These are phyloP conservation scores for Pseudeuparius sepicola DNA, from an alignment of 2,888 invertebrate genomes.

Conservation along the genomic window DNA sequence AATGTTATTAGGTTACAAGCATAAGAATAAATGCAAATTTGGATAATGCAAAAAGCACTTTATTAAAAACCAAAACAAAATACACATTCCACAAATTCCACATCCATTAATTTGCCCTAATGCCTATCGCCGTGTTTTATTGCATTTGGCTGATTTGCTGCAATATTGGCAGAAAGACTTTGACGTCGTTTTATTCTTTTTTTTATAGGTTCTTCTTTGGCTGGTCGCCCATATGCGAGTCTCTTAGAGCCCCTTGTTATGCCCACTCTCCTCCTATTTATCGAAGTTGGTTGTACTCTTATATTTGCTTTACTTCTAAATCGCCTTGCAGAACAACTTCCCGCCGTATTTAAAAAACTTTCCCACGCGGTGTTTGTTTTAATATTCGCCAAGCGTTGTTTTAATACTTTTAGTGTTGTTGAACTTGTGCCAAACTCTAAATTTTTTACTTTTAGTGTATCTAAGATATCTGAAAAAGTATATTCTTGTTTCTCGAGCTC, in stretches of 20 bases:
- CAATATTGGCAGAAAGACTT: background rate
- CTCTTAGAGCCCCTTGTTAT: constrained; percentile 1
- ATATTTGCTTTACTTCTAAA: constrained; percentile 4
- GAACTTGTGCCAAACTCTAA: constrained; percentile 9
- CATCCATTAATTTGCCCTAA: background rate
- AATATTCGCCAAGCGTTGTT: constrained; percentile 3
- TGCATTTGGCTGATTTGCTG: constrained; percentile 1
- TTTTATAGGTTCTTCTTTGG: constrained; percentile 1
- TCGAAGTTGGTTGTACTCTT: constrained; percentile 13
- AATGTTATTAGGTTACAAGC: background rate
- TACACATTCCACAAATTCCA: constrained; percentile 1
- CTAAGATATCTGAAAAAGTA: constrained; percentile 5
- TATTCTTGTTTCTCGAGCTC: too few relatives aligned
- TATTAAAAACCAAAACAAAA: constrained; percentile 1
- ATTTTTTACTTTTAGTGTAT: constrained; percentile 3
- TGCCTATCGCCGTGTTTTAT: constrained; percentile 2
- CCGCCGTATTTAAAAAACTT: constrained; percentile 10
- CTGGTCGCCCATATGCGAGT: background rate
- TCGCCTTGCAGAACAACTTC: constrained; percentile 6
- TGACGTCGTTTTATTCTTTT: too few relatives aligned
- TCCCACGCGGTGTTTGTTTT: constrained; percentile 11
- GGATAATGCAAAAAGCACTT: constrained; percentile 2
- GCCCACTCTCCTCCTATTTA: constrained; percentile 11
- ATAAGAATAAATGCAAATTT: constrained; percentile 3
- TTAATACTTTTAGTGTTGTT: constrained; percentile 3